Conservation (phyloP, 2,888 invertebrate species). For the Aspidapion aeneum region DNA sequence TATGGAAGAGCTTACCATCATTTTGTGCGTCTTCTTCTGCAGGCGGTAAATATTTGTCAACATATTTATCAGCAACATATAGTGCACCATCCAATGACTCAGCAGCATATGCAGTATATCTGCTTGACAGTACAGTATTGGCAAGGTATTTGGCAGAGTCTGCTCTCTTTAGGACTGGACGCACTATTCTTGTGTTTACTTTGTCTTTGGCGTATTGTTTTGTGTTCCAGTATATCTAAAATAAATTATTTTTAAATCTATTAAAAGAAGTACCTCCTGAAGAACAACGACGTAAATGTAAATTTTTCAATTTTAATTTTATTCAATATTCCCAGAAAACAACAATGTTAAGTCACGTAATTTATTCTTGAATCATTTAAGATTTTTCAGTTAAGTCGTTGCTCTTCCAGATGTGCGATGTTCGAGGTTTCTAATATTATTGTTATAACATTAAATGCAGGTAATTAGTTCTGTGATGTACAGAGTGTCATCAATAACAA, state of each 20-base stretch:
- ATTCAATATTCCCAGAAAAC: too few species aligned
- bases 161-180: slow-evolving; percentile 70
- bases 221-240: slow-evolving; percentile 75
- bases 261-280: too few species aligned
- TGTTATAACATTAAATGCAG: too few species aligned
- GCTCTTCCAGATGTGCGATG: too few species aligned
- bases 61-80: slow-evolving; percentile 74
- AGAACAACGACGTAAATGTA: too few species aligned
- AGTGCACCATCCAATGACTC: slow-evolving; percentile 72
- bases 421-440: too few species aligned
- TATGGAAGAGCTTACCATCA: slow-evolving; percentile 64
- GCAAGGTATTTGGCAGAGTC: slow-evolving; percentile 81
- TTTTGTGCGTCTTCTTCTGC: slow-evolving; percentile 58
- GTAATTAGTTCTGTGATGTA: too few species aligned
- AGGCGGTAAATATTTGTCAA: slow-evolving; percentile 75
- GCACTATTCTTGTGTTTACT: slow-evolving; percentile 54
- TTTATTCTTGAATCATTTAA: too few species aligned
- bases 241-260: slow-evolving; percentile 8
- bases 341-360: too few species aligned
- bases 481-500: too few species aligned
- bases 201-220: slow-evolving; percentile 64
- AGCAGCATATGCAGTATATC: slow-evolving; percentile 70
- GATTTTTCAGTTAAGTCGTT: too few species aligned
- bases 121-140: slow-evolving; percentile 63
- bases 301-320: too few species aligned